phyloP scores from a whole-genome alignment of 2,113 vertebrate species.

The Himantopus leucocephalus region DNA sequence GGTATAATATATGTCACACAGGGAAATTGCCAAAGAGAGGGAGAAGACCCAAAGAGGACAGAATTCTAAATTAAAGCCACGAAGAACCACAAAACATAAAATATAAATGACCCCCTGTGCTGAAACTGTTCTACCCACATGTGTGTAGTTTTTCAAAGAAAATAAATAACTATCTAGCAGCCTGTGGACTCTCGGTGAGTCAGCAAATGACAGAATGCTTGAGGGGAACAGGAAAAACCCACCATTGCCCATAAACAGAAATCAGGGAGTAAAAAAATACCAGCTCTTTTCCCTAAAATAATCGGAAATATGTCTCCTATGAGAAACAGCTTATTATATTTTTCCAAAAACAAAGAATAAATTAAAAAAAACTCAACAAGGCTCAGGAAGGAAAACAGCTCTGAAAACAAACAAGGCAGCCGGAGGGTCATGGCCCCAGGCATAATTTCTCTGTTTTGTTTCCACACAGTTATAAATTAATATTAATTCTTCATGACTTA shows the following conservation, averaged over 20 bases:
- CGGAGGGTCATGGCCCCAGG: neutral
- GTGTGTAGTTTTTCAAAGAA: neutral
- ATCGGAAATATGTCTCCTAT: neutral
- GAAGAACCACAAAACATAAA: neutral
- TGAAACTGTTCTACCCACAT: neutral
- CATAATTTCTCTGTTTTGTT: neutral
- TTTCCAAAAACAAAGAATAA: neutral
- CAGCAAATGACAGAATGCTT: neutral
- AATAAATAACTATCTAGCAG: neutral
- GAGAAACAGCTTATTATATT: neutral
- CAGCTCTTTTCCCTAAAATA: neutral
- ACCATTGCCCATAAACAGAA: neutral
- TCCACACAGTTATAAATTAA: neutral
- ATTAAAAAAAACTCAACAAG: neutral
- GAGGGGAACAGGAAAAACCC: neutral
- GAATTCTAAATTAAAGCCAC: neutral
- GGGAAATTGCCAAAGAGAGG: neutral
- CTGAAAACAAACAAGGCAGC: neutral
- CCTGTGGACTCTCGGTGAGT: neutral
- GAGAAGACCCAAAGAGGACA: neutral
- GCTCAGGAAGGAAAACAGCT: neutral
- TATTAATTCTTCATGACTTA: conserved; percentile 41
- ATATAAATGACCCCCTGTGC: neutral
- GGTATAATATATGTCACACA: neutral
- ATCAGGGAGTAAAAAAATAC: neutral